Conservation (phyloP, 2,888 invertebrate species). For the Acleris cristana region DNA sequence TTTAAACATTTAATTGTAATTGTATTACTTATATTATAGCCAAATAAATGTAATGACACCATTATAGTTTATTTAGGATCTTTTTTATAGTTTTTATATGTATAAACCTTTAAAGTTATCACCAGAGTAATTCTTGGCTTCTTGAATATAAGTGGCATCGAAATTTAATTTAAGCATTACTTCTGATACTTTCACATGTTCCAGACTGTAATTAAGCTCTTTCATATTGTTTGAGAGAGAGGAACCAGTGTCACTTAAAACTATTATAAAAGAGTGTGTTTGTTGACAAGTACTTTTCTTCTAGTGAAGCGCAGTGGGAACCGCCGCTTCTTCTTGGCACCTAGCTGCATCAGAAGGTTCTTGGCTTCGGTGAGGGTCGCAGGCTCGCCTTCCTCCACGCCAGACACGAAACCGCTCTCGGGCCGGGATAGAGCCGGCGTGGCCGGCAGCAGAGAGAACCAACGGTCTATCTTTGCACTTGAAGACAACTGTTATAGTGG, state of each 20-base stretch:
- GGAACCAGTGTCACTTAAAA: not conserved
- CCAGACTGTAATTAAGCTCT: no score
- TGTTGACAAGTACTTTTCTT: constrained; percentile 87
- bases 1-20: no score
- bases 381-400: constrained; percentile 83
- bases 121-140: no score
- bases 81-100: no score
- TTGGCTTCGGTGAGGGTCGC: constrained; percentile 87
- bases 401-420: constrained; percentile 91
- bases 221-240: no score
- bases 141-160: no score
- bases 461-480: constrained; percentile 90
- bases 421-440: constrained; percentile 87
- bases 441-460: constrained; percentile 88
- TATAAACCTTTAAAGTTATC: no score
- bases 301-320: constrained; percentile 88
- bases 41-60: no score
- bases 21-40: no score
- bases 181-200: no score
- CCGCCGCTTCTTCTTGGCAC: constrained; percentile 88
- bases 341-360: constrained; percentile 87
- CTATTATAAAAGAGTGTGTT: constrained; percentile 70
- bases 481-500: constrained; percentile 85
- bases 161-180: no score
- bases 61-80: no score